Percentiles rank a stretch among this genome's conserved stretches.
phyloP scores from a whole-genome alignment of 2,797 vertebrate genomes.

The Chaetophractus vellerosus region DNA sequence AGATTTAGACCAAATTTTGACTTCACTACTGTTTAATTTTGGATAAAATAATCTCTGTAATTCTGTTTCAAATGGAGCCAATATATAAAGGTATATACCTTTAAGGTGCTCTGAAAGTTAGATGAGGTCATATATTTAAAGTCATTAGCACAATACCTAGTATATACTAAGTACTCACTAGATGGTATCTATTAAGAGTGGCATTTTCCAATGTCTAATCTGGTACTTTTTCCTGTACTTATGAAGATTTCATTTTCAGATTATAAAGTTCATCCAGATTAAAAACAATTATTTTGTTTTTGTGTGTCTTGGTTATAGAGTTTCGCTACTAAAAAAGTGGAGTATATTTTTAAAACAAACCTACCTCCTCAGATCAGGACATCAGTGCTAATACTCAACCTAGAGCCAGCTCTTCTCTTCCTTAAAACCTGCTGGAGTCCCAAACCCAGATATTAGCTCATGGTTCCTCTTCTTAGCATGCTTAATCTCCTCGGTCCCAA shows the following conservation, averaged over 20 bases:
- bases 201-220: constrained; percentile 36
- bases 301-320: constrained; percentile 30
- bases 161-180: neutral
- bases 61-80: constrained; percentile 35
- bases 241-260: neutral
- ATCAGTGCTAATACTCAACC: neutral
- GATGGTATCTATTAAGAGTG: neutral
- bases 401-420: constrained; percentile 5
- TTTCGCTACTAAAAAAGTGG: neutral
- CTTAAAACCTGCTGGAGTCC: constrained; percentile 4
- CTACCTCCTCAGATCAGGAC: neutral
- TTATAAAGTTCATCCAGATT: constrained; percentile 66
- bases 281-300: constrained; percentile 8
- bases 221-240: constrained; percentile 41
- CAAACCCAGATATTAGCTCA: neutral
- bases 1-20: neutral
- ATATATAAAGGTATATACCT: neutral
- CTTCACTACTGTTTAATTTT: neutral
- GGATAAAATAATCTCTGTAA: neutral
- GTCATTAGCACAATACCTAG: neutral
- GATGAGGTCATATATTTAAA: constrained; percentile 6
- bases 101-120: neutral
- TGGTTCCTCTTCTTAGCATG: neutral
- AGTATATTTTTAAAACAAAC: constrained; percentile 59
- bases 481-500: neutral